Evolutionary conservation across 2,888 invertebrate genomes (phyloP).

Genomic region (Melolontha melolontha): DNA sequence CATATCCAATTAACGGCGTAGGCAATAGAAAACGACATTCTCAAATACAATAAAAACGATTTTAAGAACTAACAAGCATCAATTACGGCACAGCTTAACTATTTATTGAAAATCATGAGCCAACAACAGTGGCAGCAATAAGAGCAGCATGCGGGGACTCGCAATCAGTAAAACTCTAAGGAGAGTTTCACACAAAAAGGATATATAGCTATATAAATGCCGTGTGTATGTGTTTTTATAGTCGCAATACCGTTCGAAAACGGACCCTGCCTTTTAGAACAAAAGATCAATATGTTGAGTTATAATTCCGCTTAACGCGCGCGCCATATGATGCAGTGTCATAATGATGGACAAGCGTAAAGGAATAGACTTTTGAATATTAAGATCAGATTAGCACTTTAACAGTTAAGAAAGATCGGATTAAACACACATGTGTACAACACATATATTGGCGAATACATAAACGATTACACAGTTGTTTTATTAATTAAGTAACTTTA

Average conservation of each 20-base stretch:
- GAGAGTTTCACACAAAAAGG: no score
- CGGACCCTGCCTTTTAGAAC: slow-evolving; percentile 22
- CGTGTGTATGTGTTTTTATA: slow-evolving; percentile 4
- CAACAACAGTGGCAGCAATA: no score
- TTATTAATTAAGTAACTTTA: no score
- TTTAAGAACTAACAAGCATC: slow-evolving; percentile 21
- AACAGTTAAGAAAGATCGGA: not conserved
- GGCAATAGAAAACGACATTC: not conserved
- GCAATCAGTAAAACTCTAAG: no score
- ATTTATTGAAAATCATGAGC: no score
- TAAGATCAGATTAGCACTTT: slow-evolving; percentile 11
- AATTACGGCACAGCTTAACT: not conserved
- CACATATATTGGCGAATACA: no score
- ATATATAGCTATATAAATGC: no score
- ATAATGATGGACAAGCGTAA: slow-evolving; percentile 1
- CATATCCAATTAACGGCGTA: not conserved
- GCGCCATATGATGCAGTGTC: slow-evolving; percentile 11
- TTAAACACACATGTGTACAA: not conserved
- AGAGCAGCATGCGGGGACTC: no score
- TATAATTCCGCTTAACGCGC: slow-evolving; percentile 12
- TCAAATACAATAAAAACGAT: slow-evolving; percentile 9
- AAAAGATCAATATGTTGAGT: slow-evolving; percentile 28
- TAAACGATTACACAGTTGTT: no score
- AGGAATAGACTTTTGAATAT: slow-evolving; percentile 2
- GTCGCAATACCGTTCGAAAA: slow-evolving; percentile 21